Conservation (phyloP, 1,140 invertebrate genomes). For the Tetragonula clypearis region DNA sequence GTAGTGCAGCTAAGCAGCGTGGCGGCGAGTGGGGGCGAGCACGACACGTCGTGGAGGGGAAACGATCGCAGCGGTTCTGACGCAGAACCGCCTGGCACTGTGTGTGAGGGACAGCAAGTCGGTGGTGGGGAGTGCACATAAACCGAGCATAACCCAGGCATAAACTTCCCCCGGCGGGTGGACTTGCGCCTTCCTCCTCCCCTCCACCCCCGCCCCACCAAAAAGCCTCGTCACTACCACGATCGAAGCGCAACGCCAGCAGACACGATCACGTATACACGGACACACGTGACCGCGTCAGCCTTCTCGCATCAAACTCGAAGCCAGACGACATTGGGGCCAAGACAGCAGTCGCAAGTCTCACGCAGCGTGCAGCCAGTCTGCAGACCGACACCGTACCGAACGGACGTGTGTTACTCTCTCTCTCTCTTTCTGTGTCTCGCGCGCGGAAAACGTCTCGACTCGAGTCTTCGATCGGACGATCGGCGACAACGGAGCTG, state of each 20-base stretch:
- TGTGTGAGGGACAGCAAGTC: neutral
- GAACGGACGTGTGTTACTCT: conserved; percentile 67
- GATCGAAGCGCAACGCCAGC: conserved; percentile 1
- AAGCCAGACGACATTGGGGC: conserved; percentile 74
- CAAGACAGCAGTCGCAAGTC: conserved; percentile 69
- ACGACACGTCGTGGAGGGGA: neutral
- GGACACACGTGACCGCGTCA: conserved; percentile 47
- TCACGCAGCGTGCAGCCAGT: conserved; percentile 75
- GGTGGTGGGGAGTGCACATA: conserved; percentile 37
- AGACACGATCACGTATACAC: conserved; percentile 28
- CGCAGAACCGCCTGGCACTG: conserved; percentile 45
- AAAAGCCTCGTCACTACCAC: conserved; percentile 17
- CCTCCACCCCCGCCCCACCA: conserved; percentile 2
- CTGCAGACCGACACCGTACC: conserved; percentile 72
- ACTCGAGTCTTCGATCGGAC: neutral
- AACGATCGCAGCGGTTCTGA: conserved; percentile 40
- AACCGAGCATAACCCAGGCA: conserved; percentile 68
- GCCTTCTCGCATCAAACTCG: conserved; percentile 70
- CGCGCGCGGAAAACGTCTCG: neutral
- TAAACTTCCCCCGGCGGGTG: conserved; percentile 62
- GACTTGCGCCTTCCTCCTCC: neutral
- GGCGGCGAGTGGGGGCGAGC: neutral
- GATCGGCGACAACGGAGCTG: neutral
- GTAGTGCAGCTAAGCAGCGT: conserved; percentile 38
- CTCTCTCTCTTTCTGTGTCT: neutral